Evolutionary conservation across 2,797 vertebrate genomes (phyloP), one percentile per base, ranked within the genome.

Genomic region (Phrynocephalus guinanensis): DNA sequence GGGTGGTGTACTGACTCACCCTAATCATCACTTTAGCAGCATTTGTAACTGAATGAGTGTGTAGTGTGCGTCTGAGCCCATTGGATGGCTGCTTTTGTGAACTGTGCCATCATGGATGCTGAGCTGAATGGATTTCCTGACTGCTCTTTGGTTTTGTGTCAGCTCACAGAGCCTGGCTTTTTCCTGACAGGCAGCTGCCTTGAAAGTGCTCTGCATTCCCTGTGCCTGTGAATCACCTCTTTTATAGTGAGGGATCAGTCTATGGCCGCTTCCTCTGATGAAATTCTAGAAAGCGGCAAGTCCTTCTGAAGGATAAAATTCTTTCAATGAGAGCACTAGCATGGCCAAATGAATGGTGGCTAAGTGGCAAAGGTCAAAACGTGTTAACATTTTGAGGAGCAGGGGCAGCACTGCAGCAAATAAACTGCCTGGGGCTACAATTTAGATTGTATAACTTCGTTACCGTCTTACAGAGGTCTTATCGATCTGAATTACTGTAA

Each of bases 51-150:
- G 50, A 79, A 86, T 89, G 56, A 84, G 60, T 87, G 76, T 26
- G 89, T 90, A 90, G 83, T 88, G 88, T 90, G 84, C 70, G 86
- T 90, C 87, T 85, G 70, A 63, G 30, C 38, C 76, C 22, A n/a
- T 87, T 87, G 90, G 92, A 87, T 86, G 91, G 48, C 24, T 81
- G 11, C 78, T 90, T 84, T 28, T 72, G 92, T 86, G 87, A 44
- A 38, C 5, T 85, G 60, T 87, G 85, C 9, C 30, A 70, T 13
- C 76, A 50, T n/a, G 2, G 38, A 30, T 7, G 67, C 88, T 86
- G 82, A 91, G 92, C 91, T 89, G 79, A 91, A 92, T 91, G 92
- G 68, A 90, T 90, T 92, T 93, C 72, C 84, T 89, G 83, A 85
- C 82, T 92, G 86, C 16, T 89, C 50, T 66, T 72, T 73, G 30